Percentiles rank a stretch among this genome's conserved stretches.
Conservation (phyloP, 2,113 vertebrate genomes). For the Pelmatolapia mariae region DNA sequence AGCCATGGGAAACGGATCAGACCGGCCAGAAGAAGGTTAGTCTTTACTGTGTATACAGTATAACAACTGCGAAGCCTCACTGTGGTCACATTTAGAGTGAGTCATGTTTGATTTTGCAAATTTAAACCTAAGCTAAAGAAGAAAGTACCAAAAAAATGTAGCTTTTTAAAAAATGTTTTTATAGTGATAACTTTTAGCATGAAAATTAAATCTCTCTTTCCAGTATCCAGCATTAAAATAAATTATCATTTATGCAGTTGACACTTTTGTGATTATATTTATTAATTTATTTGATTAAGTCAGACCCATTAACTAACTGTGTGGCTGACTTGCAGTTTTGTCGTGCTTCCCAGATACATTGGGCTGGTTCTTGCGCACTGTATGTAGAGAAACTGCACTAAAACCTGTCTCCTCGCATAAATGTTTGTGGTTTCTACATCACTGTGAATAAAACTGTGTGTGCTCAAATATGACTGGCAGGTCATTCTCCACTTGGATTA, state of each 20-base stretch:
- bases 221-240: neutral
- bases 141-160: neutral
- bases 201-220: neutral
- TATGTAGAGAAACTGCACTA: neutral
- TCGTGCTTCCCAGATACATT: neutral
- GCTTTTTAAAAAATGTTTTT: rapidly evolving
- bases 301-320: neutral
- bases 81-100: neutral
- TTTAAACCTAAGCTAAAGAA: neutral
- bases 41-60: neutral
- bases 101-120: neutral
- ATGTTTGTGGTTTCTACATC: neutral
- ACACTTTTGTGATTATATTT: neutral
- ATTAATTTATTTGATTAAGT: neutral
- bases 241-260: rapidly evolving
- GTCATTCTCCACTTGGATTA: neutral
- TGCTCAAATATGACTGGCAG: neutral
- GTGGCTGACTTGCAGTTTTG: neutral
- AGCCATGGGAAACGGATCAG: slow-evolving; percentile 78
- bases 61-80: neutral
- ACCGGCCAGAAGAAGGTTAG: slow-evolving; percentile 83
- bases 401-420: neutral
- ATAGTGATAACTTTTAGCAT: neutral
- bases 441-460: neutral
- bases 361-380: neutral